Conservation (phyloP, 2,797 vertebrate species). For the Cryptoprocta ferox region DNA sequence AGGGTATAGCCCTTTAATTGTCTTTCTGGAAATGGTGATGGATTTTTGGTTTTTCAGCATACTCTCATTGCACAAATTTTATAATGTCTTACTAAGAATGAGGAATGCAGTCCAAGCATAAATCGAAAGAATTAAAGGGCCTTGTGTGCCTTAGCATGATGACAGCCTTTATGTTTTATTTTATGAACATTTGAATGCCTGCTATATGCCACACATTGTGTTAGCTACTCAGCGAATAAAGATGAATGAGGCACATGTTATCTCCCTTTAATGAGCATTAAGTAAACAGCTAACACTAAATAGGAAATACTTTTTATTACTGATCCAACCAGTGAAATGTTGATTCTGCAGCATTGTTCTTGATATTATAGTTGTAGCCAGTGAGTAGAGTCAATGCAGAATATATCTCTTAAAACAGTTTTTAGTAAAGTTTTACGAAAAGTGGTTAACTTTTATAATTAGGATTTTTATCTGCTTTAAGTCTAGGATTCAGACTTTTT, state of each 20-base stretch:
- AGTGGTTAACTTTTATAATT: slow-evolving; percentile 7
- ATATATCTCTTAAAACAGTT: neutral
- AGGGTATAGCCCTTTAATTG: neutral
- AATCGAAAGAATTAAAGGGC: neutral
- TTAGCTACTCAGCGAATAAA: neutral
- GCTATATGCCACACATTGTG: neutral
- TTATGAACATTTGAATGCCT: slow-evolving; percentile 17
- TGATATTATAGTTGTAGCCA: slow-evolving; percentile 23
- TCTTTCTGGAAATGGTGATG: slow-evolving; percentile 36
- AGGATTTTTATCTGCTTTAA: slow-evolving; percentile 20
- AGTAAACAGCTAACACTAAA: neutral
- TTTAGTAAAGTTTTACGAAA: slow-evolving; percentile 44
- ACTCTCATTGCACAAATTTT: neutral
- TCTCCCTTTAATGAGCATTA: slow-evolving; percentile 16
- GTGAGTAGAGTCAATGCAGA: neutral
- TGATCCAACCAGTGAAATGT: neutral
- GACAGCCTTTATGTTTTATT: neutral
- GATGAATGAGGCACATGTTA: neutral
- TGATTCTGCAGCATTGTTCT: slow-evolving; percentile 45
- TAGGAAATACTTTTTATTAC: slow-evolving; percentile 24
- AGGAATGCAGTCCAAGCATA: neutral
- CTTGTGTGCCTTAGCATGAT: neutral
- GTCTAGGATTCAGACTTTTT: neutral
- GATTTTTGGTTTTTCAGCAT: neutral
- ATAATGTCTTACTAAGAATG: neutral